A percentile compares a stretch with the other conserved stretches of the same genome.
Conservation (phyloP, 2,113 vertebrate genomes). For the Lampris megalopsis region DNA sequence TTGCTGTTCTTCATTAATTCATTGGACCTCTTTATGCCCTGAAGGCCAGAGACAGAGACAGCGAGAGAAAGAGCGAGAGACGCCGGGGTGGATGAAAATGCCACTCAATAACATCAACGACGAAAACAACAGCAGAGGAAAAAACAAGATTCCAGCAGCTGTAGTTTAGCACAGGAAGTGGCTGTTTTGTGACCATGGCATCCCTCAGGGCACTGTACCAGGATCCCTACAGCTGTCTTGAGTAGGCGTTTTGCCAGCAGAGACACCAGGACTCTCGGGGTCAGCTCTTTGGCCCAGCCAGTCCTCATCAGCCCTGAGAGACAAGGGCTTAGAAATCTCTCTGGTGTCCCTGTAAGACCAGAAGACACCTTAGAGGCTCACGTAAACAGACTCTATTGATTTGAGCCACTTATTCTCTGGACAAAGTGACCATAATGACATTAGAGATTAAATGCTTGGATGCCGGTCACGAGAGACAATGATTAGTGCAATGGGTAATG, state of each 20-base stretch:
- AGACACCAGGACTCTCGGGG: slow-evolving; percentile 63
- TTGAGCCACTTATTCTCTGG: slow-evolving; percentile 59
- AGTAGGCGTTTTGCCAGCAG: slow-evolving; percentile 66
- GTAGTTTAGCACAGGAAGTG: slow-evolving; percentile 33
- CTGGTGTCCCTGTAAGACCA: slow-evolving; percentile 60
- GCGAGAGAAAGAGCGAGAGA: slow-evolving; percentile 30
- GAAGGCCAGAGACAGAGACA: slow-evolving; percentile 79
- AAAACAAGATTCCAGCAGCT: slow-evolving; percentile 58
- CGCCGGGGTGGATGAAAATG: slow-evolving; percentile 31
- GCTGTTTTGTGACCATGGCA: slow-evolving; percentile 48
- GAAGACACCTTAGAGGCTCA: slow-evolving; percentile 69
- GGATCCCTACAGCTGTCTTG: slow-evolving; percentile 30
- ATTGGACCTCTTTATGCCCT: slow-evolving; percentile 87
- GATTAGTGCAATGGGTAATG: slow-evolving; percentile 48
- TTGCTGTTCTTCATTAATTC: slow-evolving; percentile 94
- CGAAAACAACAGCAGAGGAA: slow-evolving; percentile 64
- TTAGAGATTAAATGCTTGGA: slow-evolving; percentile 68
- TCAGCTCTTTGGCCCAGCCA: slow-evolving; percentile 61
- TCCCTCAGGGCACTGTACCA: slow-evolving; percentile 46
- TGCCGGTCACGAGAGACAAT: slow-evolving; percentile 48
- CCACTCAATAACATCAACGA: slow-evolving; percentile 47
- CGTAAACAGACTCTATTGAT: slow-evolving; percentile 74
- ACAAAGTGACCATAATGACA: slow-evolving; percentile 82
- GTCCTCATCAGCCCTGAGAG: slow-evolving; percentile 53
- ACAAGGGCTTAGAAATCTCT: slow-evolving; percentile 60